A percentile compares a stretch with the other conserved stretches of the same genome.
phyloP scores from a whole-genome alignment of 1,140 invertebrate genomes.

The Zaprionus ornatus region DNA sequence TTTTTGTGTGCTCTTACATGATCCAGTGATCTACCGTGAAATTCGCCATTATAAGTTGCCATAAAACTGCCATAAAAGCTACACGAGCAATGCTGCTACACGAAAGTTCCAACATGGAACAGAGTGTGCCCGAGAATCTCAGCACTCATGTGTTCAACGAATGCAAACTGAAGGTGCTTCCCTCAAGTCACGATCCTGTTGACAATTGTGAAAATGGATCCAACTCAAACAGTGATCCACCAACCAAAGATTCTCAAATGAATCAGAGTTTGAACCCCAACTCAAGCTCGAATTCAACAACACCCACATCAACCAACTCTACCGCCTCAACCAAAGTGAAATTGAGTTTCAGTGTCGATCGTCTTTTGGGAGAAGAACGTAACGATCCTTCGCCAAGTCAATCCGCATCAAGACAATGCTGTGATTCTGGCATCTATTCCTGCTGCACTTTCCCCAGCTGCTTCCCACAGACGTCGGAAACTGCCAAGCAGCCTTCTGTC shows the following conservation, averaged over 20 bases:
- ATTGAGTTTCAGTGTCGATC: conserved; percentile 81
- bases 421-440: conserved; percentile 53
- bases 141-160: conserved; percentile 65
- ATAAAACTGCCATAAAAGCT: conserved; percentile 14
- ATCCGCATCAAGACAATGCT: conserved; percentile 40
- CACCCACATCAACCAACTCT: conserved; percentile 1
- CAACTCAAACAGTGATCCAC: conserved; percentile 24
- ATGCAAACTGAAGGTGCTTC: conserved; percentile 47
- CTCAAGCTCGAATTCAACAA: neutral
- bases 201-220: conserved; percentile 47
- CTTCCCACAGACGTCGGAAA: conserved; percentile 42
- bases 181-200: conserved; percentile 20
- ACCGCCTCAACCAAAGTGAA: conserved; percentile 68
- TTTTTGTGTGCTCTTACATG: conserved; percentile 17
- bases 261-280: conserved; percentile 4
- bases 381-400: conserved; percentile 11
- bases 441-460: conserved; percentile 63
- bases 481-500: conserved; percentile 35
- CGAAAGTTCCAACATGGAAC: conserved; percentile 68
- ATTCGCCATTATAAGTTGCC: neutral
- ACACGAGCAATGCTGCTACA: conserved; percentile 68
- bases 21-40: conserved; percentile 7
- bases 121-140: conserved; percentile 73
- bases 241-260: conserved; percentile 41
- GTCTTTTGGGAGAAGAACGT: conserved; percentile 62